Base-by-base conservation (phyloP, 2,888 invertebrate genomes). In the Tachina fera region DNA sequence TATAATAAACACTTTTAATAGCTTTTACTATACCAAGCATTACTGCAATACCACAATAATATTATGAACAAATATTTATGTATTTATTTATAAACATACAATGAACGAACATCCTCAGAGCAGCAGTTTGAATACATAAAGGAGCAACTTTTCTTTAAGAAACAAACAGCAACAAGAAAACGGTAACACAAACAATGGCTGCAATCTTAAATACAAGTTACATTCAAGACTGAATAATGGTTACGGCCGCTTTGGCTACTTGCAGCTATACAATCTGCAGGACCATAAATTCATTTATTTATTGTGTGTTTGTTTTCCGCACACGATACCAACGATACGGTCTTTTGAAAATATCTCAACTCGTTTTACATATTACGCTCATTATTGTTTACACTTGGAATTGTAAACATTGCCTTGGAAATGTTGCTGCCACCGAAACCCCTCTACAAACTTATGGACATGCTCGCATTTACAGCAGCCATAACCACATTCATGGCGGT, bases 281-380 rank as follows among this genome's bases (percentile, higher is more conserved):
- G 79, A 67, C 86, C 56, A 86, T 86, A 86, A 86, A 86, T 86
- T 86, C 83, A 79, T 86, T 86, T 86, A 79, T 83, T 84, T 83
- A 83, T 83, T 86, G 86, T 86, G 86, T 86, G 86, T 86, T 86
- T 86, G 79, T 72, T 86, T 86, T 86, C 82, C 79, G 86, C 60
- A 86, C 71, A 76, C 79, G 86, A 86, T 83, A 79, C 47, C 63
- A 10, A 63, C 75, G 67, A 67, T 74, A 81, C 60, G 74, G 39
- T 79, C 71, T 63, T 81, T 77, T 74, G 68, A 75, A 72, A 86
- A 82, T 78, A 79, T 82, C 82, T 86, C 65, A 82, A 86, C 85
- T 86, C 82, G 85, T 85, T 85, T 78, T 85, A 75, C 82, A 31
- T 85, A 78, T 78, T 84, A 72, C 70, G 65, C 75, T 79, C 79